Evolutionary conservation across 1,140 invertebrate species (phyloP).

Genomic region (Steinernema feltiae): DNA sequence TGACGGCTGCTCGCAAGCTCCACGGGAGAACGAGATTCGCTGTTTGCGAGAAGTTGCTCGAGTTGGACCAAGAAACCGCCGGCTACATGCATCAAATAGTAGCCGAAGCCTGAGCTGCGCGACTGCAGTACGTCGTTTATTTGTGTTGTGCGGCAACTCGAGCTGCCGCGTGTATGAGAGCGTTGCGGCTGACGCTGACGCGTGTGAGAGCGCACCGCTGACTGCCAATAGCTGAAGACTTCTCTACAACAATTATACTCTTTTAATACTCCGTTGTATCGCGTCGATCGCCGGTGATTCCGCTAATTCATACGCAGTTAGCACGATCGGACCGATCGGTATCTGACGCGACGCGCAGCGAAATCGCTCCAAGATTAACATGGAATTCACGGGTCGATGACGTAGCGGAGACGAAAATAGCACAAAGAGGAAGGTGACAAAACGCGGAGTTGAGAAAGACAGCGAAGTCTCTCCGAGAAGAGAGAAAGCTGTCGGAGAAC

Average conservation of each 20-base stretch:
- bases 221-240: background rate
- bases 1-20: background rate
- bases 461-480: background rate
- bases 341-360: background rate
- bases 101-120: too few relatives aligned
- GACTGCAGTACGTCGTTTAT: background rate
- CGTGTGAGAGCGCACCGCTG: background rate
- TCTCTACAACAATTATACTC: background rate
- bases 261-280: too few relatives aligned
- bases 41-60: slow-evolving; percentile 3
- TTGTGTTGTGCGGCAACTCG: background rate
- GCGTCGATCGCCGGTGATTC: too few relatives aligned
- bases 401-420: slow-evolving; percentile 11
- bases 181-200: background rate
- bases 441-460: too few relatives aligned
- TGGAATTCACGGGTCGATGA: background rate
- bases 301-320: background rate
- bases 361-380: background rate
- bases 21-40: too few relatives aligned
- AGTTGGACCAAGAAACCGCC: background rate
- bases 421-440: background rate
- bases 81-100: background rate
- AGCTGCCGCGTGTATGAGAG: too few relatives aligned
- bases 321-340: background rate
- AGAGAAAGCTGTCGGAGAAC: background rate